Evolutionary conservation across 2,113 vertebrate genomes (phyloP).

Genomic region (Chionomys nivalis): DNA sequence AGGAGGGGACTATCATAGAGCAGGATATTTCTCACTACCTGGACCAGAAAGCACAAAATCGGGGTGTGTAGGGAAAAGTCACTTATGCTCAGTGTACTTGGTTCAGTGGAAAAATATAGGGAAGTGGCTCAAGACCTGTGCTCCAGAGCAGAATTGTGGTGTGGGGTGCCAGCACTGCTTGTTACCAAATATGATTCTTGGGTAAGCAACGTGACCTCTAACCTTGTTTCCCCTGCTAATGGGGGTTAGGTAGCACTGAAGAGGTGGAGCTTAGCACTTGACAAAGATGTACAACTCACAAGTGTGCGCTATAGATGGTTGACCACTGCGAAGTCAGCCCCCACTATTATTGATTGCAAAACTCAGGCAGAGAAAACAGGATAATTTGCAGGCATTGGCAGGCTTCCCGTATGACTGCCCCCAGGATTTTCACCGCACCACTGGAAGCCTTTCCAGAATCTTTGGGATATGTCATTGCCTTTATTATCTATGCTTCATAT

Average conservation of each 20-base stretch:
- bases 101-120: not conserved
- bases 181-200: not conserved
- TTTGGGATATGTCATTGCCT: not conserved
- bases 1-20: not conserved
- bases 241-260: not conserved
- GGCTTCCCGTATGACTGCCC: not conserved
- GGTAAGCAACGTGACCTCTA: not conserved
- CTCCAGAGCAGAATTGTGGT: not conserved
- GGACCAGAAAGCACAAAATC: not conserved
- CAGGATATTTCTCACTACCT: not conserved
- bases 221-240: not conserved
- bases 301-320: not conserved
- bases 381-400: not conserved
- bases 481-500: not conserved
- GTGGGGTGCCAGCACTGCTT: not conserved
- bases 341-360: constrained; percentile 8
- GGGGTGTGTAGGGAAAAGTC: not conserved
- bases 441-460: not conserved
- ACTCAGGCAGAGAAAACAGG: not conserved
- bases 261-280: not conserved
- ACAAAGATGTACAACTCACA: not conserved
- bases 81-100: not conserved
- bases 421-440: not conserved
- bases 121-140: not conserved
- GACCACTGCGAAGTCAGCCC: not conserved